Base-by-base conservation (phyloP, 2,888 invertebrate species). In the Coecobrya sp. region DNA sequence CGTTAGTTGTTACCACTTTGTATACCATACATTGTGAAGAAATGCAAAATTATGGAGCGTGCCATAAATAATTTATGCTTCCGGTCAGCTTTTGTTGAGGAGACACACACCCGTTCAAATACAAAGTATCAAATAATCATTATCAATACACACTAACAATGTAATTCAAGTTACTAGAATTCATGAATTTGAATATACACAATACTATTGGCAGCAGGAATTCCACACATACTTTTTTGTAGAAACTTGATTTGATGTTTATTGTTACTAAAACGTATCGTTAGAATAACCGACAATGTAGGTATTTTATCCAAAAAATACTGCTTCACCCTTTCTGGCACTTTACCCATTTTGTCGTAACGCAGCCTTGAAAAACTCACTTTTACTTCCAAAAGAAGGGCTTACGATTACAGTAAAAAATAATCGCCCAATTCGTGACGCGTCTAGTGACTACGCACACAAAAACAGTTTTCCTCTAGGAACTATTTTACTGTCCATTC, bases 351-450 rank as follows among this genome's bases (percentile, higher is more conserved):
- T 27, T 65, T 10, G 65, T 16, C 59, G 19, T 27, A 27, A 27
- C 4, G 49, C 49, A 59, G 8, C 85, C 76, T 88, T 76, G 89
- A 82, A 52, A 70, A 68, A 52, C 89, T 89, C 89, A 89, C 89
- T 89, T 89, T 89, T 70, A 81, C 65, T 89, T 82, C 52, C 68
- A 82, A 82, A 81, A 82, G n/a, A 89, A 70, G 52, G 68, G 79
- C 68, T 49, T 62, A 45, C 19, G 1, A 19, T 52, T 52, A 16
- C 8, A 2, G 76, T 13, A 22, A 55, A 59, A 82, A 30, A 30
- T 27, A 86, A 79, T 84, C 84, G 59, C 89, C 73, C 81, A 73
- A 70, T 19, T 73, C 89, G 84, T 84, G 82, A 68, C 82, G 45
- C 7, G 49, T 68, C 65, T n/a, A 65, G 45, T 36, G 49, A 82